Conservation (phyloP, 2,888 invertebrate species). For the Aproaerema taeniolella region DNA sequence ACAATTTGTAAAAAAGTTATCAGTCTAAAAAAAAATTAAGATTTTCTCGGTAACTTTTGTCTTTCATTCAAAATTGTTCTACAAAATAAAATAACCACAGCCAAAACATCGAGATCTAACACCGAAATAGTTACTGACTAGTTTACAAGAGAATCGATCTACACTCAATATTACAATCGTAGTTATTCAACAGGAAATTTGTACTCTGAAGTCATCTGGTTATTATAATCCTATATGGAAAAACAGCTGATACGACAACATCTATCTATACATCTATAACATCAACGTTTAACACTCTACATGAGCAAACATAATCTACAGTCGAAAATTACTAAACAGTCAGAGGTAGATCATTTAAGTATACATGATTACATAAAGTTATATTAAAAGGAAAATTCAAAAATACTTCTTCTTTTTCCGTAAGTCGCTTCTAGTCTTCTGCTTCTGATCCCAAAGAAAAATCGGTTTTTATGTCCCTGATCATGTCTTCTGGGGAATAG, state of each 20-base stretch:
- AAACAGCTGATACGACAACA: conserved; percentile 4
- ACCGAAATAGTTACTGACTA: conserved; percentile 39
- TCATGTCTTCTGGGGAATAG: conserved; percentile 61
- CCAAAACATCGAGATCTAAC: conserved; percentile 62
- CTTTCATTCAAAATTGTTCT: conserved; percentile 22
- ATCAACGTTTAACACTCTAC: conserved; percentile 25
- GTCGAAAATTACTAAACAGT: conserved; percentile 24
- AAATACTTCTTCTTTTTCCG: neutral
- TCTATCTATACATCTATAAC: conserved; percentile 31
- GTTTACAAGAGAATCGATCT: conserved; percentile 18
- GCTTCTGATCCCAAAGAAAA: conserved; percentile 58
- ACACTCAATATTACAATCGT: neutral
- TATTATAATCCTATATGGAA: neutral
- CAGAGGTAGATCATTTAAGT: conserved; percentile 33
- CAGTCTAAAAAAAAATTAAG: conserved; percentile 9
- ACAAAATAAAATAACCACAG: conserved; percentile 44
- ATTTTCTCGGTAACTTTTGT: conserved; percentile 12
- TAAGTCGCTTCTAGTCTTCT: conserved; percentile 60
- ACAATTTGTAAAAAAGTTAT: conserved; percentile 8
- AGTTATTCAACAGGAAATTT: neutral
- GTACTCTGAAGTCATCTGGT: conserved; percentile 11
- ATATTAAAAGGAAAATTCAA: conserved; percentile 13
- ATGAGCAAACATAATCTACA: conserved; percentile 32
- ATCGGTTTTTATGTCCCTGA: conserved; percentile 54
- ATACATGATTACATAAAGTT: no score